phyloP scores from a whole-genome alignment of 2,797 vertebrate genomes.

The Epinephelus coioides region DNA sequence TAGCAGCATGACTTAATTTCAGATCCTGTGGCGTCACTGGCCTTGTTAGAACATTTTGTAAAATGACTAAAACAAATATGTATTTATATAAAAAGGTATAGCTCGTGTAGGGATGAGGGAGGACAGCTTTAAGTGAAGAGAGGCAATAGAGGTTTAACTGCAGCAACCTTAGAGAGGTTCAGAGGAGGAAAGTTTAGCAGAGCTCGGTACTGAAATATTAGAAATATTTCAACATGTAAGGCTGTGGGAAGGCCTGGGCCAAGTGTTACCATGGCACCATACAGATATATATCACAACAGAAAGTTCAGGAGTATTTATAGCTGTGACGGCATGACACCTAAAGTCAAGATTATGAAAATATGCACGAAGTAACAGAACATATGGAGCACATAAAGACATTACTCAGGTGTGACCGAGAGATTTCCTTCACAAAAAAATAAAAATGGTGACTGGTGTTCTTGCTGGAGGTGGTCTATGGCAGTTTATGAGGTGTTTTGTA shows the following conservation, averaged over 20 bases:
- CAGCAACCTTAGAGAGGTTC: constrained; percentile 57
- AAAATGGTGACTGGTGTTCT: constrained; percentile 11
- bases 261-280: constrained; percentile 24
- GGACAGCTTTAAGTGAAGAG: constrained; percentile 41
- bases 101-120: constrained; percentile 41
- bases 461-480: constrained; percentile 24
- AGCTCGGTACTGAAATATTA: constrained; percentile 37
- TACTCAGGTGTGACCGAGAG: constrained; percentile 22
- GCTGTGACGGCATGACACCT: constrained; percentile 24
- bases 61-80: constrained; percentile 41
- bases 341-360: constrained; percentile 13
- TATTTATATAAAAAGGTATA: constrained; percentile 32
- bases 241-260: constrained; percentile 35
- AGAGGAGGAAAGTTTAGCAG: constrained; percentile 41
- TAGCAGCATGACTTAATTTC: constrained; percentile 81
- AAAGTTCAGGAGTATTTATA: constrained; percentile 19
- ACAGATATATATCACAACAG: constrained; percentile 32
- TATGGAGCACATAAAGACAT: constrained; percentile 15
- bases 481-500: constrained; percentile 28
- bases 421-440: constrained; percentile 6
- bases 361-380: constrained; percentile 27
- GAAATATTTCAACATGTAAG: constrained; percentile 53
- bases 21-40: constrained; percentile 65
- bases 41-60: constrained; percentile 59
- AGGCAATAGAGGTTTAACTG: constrained; percentile 66